Evolutionary conservation across 1,140 invertebrate species (phyloP), one percentile per base, ranked within the genome.

Genomic region (Pogonomyrmex californicus): DNA sequence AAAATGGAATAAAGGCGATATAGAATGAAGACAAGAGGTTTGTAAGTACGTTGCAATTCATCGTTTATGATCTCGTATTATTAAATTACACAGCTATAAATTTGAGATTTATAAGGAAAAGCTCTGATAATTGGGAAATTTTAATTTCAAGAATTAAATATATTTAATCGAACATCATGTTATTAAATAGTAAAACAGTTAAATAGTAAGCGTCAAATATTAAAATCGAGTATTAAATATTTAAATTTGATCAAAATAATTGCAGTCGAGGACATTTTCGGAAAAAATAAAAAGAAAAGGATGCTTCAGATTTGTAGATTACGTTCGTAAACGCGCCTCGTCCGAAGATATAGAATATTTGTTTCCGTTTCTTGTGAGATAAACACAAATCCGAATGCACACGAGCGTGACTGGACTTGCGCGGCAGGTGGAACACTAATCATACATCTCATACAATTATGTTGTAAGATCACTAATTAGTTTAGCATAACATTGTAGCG

Each of bases 361-460:
- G n/a, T 75, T 73, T 75, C 79, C 41, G 41, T 60, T 73, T 49
- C 54, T 83, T 17, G 30, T 17, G 17, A 60, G 51, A 82, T 60
- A 54, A 56, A 47, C 54, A 9, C 47, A 54, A 81, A 41, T 68
- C 36, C 1, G 77, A 51, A 66, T 12, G 62, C 77, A 70, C 77
- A 41, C 63, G 36, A 81, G 77, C 77, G 63, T 81, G 77, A 81
- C 63, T 81, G 10, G 77, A 41, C 79, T 60, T 71, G 79, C 30
- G 41, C 41, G 12, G 17, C 12, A 83, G 47, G 41, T 83, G 47
- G 68, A 75, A 83, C 79, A 14, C n/a, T 83, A 75, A 83, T 75
- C n/a, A 63, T n/a, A 41, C 36, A 62, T 83, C 56, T 73, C 30
- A 47, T 44, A 10, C 36, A 83, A 60, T 56, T 17, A n/a, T 23